Base-by-base conservation (phyloP, 2,113 vertebrate genomes). In the Cynocephalus volans region DNA sequence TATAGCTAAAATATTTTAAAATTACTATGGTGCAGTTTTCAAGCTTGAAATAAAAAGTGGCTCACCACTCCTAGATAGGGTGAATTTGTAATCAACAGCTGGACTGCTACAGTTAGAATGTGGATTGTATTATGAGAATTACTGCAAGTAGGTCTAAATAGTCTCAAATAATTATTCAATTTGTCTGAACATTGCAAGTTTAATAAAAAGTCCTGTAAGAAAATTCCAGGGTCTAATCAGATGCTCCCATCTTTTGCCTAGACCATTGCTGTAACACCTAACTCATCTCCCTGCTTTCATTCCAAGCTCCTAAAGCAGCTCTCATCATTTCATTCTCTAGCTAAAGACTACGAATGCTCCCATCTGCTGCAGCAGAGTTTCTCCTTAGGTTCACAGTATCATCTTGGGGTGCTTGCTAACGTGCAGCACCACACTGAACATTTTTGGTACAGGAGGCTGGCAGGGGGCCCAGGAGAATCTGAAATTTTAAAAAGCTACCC, bases 1-100 rank as follows among this genome's bases (percentile, higher is more conserved):
- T 81, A n/a, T 18, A 88, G 60, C 24, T 90, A 67, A 96, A 82
- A 90, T 70, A 82, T 69, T 96, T 95, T 90, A 58, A 88, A 95
- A 81, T 76, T 86, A 73, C 48, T 62, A 23, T 3, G 21, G 33
- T 87, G 48, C 21, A 28, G 1, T 96, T 67, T 93, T 94, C n/a
- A 93, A 56, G 64, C 62, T 81, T 81, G 69, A 89, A 92, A 73
- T 95, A 75, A 92, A 89, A 92, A 88, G 52, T 89, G 92, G 23
- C 45, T 97, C 8, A 36, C 26, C 54, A 76, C 36, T 10, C 56
- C 2, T 48, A 17, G 72, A n/a, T 21, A 50, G 48, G 80, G 69
- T 52, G 17, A 75, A 48, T 94, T 80, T 69, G 70, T 87, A 90
- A 91, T 87, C 84, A 73, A 58, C 19, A 84, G 65, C 65, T 64